Base-by-base conservation (phyloP, 2,113 vertebrate genomes). In the Pica pica region DNA sequence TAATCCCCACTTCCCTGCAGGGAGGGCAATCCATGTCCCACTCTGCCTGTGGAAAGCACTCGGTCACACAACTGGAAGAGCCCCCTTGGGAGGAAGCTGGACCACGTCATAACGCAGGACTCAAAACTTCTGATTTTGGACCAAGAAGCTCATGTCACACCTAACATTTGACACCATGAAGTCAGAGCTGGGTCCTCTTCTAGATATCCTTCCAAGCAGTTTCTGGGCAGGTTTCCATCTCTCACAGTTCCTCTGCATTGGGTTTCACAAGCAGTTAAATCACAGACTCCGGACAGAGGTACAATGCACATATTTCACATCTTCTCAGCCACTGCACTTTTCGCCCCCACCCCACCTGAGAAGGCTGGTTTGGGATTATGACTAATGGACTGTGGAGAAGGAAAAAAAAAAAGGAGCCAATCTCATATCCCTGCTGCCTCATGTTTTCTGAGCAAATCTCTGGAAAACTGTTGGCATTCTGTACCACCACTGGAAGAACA, bases 11-110 rank as follows among this genome's bases (percentile, higher is more conserved):
- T 68, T 91, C 52, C 57, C 78, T 0, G 2, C 71, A 75, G 52
- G 76, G 44, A 92, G 28, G 47, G 20, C 49, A 74, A 81, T 50
- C 27, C 50, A 59, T 1, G 1, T 60, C 35, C 73, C n/a, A 11
- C 37, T 88, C 15, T 70, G 31, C 42, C 68, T n/a, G 7, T 8
- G 35, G 22, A 12, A 30, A 73, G 28, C 1, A 1, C 42, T 81
- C 19, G 2, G 57, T 26, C 4, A 2, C 33, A 21, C 13, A 78
- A 77, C 16, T 0, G 0, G 67, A 49, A 52, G 7, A 88, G 37
- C 2, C 12, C 27, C 37, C 23, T 47, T 2, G 8, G 65, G 35
- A 84, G 37, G 41, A 67, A 70, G 37, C 33, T 35, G 64, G 55
- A 41, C 41, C 4, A 11, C 27, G 39, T 57, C 63, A 79, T 39